Evolutionary conservation across 2,888 invertebrate genomes (phyloP).

Genomic region (Apamea anceps): DNA sequence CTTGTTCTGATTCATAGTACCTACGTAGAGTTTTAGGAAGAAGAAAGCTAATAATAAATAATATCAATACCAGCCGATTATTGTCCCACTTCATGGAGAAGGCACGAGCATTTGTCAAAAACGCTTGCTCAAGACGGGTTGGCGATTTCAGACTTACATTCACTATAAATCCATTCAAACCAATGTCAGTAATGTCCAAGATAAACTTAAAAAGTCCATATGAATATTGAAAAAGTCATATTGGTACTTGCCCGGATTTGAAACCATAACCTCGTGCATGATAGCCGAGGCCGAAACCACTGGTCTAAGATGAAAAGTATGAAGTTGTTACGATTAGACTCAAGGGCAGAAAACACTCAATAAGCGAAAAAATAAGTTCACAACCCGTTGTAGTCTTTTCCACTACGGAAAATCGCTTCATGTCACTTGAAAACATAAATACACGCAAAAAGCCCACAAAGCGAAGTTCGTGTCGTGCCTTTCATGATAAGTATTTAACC

Average conservation of each 20-base stretch:
- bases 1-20: not conserved
- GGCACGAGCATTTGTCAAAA: not conserved
- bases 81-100: not conserved
- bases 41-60: not conserved
- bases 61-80: not conserved
- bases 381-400: slow-evolving; percentile 11
- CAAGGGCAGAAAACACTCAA: not conserved
- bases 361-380: not conserved
- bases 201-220: not conserved
- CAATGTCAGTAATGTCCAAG: not conserved
- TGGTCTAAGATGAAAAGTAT: not conserved
- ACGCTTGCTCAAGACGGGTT: not conserved
- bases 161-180: not conserved
- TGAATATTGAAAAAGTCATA: not conserved
- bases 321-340: not conserved
- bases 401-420: not conserved
- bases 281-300: not conserved
- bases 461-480: not conserved
- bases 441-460: not conserved
- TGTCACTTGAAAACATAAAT: not conserved
- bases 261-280: not conserved
- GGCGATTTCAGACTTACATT: not conserved
- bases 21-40: not conserved
- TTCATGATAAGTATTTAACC: not conserved
- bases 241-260: not conserved